Evolutionary conservation across 2,797 vertebrate genomes (phyloP).

Genomic region (Pampus argenteus): DNA sequence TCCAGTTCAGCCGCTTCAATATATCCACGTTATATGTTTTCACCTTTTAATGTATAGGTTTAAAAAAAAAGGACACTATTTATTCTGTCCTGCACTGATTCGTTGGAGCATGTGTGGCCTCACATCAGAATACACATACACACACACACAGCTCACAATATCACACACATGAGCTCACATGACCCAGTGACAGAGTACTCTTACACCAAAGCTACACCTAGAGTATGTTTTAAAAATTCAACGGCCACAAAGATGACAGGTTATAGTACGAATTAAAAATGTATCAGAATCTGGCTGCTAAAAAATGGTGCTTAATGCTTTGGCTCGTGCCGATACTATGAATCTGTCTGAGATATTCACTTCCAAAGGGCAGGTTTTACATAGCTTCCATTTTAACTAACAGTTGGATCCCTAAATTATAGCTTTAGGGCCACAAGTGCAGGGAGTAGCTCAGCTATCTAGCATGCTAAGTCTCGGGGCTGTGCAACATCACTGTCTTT

Average conservation of each 20-base stretch:
- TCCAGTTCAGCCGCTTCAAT: constrained; percentile 49
- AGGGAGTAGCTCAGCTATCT: constrained; percentile 75
- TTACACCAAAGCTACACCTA: constrained; percentile 1
- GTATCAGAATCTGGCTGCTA: neutral
- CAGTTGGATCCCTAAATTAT: constrained; percentile 80
- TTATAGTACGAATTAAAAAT: constrained; percentile 16
- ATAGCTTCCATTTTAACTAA: constrained; percentile 74
- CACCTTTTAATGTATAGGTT: constrained; percentile 77
- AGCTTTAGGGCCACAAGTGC: constrained; percentile 77
- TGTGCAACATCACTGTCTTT: constrained; percentile 51
- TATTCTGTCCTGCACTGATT: constrained; percentile 36
- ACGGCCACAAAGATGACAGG: neutral
- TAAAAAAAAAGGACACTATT: constrained; percentile 63
- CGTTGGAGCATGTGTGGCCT: constrained; percentile 45
- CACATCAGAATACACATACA: constrained; percentile 20
- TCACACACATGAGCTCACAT: constrained; percentile 29
- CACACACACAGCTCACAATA: constrained; percentile 2
- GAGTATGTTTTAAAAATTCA: constrained; percentile 14
- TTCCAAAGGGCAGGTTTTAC: constrained; percentile 58
- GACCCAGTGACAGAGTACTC: constrained; percentile 12
- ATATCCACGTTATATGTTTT: constrained; percentile 70
- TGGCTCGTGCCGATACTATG: constrained; percentile 31
- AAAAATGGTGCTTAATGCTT: neutral
- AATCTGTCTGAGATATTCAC: constrained; percentile 45
- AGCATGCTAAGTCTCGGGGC: constrained; percentile 59